Percentiles rank a stretch among this genome's conserved stretches.
phyloP scores from a whole-genome alignment of 2,113 vertebrate genomes.

The Talpa occidentalis region DNA sequence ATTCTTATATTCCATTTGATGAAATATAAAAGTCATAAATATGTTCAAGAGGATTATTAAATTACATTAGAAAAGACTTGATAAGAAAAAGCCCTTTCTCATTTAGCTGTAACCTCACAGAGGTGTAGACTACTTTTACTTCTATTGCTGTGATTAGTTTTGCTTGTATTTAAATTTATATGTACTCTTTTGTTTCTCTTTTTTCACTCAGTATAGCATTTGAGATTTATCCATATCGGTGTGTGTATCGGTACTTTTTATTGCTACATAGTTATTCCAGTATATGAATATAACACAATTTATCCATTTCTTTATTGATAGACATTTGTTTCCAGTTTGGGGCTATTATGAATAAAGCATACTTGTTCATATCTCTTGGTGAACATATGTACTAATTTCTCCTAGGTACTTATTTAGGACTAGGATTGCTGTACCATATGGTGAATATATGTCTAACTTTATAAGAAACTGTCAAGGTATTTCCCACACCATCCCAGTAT shows the following conservation, averaged over 20 bases:
- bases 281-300: neutral
- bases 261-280: neutral
- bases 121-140: neutral
- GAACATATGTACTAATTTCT: constrained; percentile 12
- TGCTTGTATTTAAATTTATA: neutral
- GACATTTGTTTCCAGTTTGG: constrained; percentile 13
- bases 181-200: neutral
- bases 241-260: neutral
- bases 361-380: constrained; percentile 26
- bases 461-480: constrained; percentile 33
- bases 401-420: constrained; percentile 25
- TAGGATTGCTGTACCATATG: neutral
- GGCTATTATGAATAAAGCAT: constrained; percentile 43
- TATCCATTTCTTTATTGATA: constrained; percentile 38
- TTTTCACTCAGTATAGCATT: neutral
- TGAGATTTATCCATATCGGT: constrained; percentile 3
- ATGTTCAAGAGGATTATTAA: neutral
- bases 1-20: constrained; percentile 25
- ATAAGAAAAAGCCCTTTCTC: neutral
- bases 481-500: neutral
- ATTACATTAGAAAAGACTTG: neutral
- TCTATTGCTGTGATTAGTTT: constrained; percentile 11
- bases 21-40: constrained; percentile 1
- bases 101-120: neutral
- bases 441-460: constrained; percentile 15